Evolutionary conservation across 2,113 vertebrate genomes (phyloP).

Genomic region (Otolemur garnettii): DNA sequence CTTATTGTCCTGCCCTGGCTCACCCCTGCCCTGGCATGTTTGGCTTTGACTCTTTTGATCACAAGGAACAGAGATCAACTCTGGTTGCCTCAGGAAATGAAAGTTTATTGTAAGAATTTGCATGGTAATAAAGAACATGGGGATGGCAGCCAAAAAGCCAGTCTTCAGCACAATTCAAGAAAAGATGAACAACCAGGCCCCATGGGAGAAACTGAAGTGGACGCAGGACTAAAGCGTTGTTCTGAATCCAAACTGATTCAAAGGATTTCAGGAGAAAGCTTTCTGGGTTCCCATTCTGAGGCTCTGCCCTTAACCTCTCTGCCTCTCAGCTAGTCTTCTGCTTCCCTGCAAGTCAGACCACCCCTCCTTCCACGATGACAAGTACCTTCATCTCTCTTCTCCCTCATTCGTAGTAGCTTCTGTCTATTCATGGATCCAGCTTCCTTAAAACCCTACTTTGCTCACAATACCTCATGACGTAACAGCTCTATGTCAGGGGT

Average conservation of each 20-base stretch:
- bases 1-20: background rate
- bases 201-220: background rate
- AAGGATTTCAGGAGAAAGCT: background rate
- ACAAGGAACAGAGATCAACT: background rate
- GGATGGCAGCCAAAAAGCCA: background rate
- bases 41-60: background rate
- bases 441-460: background rate
- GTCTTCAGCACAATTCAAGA: background rate
- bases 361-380: background rate
- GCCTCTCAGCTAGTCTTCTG: background rate
- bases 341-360: background rate
- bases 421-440: background rate
- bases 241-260: background rate
- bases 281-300: background rate
- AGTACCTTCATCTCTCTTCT: background rate
- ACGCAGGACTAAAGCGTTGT: background rate
- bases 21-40: background rate
- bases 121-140: conserved; percentile 13
- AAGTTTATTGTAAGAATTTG: conserved; percentile 28
- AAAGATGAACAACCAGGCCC: background rate
- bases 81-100: background rate
- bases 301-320: background rate
- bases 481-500: background rate
- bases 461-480: background rate
- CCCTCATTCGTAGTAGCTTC: background rate